Evolutionary conservation across 2,888 invertebrate genomes (phyloP), one percentile per base, ranked within the genome.

Genomic region (Hofmannophila pseudospretella): DNA sequence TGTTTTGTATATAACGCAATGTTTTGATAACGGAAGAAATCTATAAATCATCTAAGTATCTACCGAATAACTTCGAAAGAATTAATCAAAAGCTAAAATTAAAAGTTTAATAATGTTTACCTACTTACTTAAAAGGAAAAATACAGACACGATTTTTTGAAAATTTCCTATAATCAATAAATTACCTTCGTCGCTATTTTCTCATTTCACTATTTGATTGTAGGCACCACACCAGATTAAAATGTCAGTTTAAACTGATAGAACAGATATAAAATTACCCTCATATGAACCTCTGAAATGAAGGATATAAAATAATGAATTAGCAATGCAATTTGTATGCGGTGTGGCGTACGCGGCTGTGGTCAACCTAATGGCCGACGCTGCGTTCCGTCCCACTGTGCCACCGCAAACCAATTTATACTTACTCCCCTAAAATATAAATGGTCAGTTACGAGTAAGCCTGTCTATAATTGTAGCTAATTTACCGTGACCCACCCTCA

Each of bases 261-360:
- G 20, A 26, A 9, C 25, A 10, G 25, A 14, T 33, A 14, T 33
- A 14, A 33, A 16, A 9, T n/a, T 4, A 33, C 33, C 32, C 10
- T 23, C 30, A 44, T 41, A 41, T 48, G 41, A 38, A 40, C 34
- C 45, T 42, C 36, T 47, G 47, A 49, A 49, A 46, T 53, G 45
- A 38, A 39, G 34, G 43, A 42, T 48, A 36, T 37, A 49, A n/a
- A 51, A 58, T 58, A 61, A 66, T 62, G 55, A 64, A 67, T 63
- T 52, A 60, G 58, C 55, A 19, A 58, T 57, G 61, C 65, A 67
- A 68, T 71, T 69, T 64, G 55, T 56, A 36, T 41, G 53, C 58
- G 55, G 51, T 54, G 58, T 47, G 47, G 47, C 44, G 36, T 2
- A 2, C 8, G 39, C 41, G 47, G 46, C 44, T 31, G 38, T 16